phyloP scores from a whole-genome alignment of 1,140 invertebrate species.

The Plodia interpunctella region DNA sequence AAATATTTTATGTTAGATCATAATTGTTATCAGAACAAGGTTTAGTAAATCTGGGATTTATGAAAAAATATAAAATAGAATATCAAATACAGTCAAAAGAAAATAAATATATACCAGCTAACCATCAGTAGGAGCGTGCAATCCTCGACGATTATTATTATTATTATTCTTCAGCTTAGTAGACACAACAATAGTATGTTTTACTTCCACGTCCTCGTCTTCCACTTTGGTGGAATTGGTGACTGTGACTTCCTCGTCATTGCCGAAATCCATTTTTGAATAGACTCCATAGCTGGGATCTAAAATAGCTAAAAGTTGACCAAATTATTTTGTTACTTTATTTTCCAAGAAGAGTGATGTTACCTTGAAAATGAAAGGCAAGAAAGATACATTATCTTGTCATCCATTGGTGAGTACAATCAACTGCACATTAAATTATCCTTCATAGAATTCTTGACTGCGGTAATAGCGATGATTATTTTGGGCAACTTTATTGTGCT shows the following conservation, averaged over 20 bases:
- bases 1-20: no score
- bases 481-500: no score
- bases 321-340: constrained; percentile 5
- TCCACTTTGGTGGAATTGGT: constrained; percentile 39
- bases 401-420: no score
- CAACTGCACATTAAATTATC: no score
- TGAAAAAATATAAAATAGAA: background rate
- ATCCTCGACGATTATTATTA: constrained; percentile 38
- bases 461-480: no score
- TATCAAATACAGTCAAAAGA: background rate
- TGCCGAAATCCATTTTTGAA: constrained; percentile 57
- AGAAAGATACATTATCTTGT: no score
- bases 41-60: no score
- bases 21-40: no score
- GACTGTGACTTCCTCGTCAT: constrained; percentile 30
- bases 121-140: constrained; percentile 38
- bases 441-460: no score
- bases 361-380: no score
- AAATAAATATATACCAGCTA: constrained; percentile 4
- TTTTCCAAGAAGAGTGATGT: no score
- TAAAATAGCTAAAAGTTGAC: constrained; percentile 35
- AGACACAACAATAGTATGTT: constrained; percentile 65
- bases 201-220: constrained; percentile 63
- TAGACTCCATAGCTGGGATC: constrained; percentile 36
- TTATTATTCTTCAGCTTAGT: constrained; percentile 59